A percentile compares a stretch with the other conserved stretches of the same genome.
phyloP scores from a whole-genome alignment of 1,140 invertebrate genomes.

The Nymphalis io region DNA sequence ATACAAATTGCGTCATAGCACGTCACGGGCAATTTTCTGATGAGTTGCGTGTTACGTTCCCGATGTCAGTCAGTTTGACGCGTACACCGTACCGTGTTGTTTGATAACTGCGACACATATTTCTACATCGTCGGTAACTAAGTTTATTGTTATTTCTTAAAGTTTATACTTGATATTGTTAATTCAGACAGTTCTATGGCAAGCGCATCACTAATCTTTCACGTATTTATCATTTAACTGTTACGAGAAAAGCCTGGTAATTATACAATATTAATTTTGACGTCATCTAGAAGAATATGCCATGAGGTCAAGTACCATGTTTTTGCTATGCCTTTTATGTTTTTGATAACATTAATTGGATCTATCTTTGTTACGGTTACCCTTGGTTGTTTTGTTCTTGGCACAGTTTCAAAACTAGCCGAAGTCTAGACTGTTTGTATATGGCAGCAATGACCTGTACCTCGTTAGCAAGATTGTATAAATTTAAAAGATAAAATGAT shows the following conservation, averaged over 20 bases:
- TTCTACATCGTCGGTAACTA: neutral
- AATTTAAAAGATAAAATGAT: neutral
- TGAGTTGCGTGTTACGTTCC: constrained; percentile 47
- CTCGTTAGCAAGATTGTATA: constrained; percentile 16
- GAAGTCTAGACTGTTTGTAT: constrained; percentile 38
- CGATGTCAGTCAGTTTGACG: constrained; percentile 48
- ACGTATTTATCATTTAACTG: neutral
- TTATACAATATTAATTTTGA: neutral
- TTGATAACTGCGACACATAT: constrained; percentile 6
- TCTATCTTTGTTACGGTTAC: neutral
- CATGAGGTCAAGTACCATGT: neutral
- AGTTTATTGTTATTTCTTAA: neutral
- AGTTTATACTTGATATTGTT: neutral
- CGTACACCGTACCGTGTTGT: constrained; percentile 34
- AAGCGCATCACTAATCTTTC: constrained; percentile 3
- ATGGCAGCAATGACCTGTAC: constrained; percentile 33
- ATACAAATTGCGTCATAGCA: constrained; percentile 34
- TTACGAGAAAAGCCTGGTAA: too few species aligned
- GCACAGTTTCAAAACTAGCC: constrained; percentile 52
- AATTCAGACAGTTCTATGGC: neutral
- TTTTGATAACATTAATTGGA: neutral
- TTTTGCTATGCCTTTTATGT: neutral
- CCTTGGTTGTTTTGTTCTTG: constrained; percentile 44
- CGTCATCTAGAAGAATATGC: neutral
- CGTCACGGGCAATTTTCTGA: constrained; percentile 49